Conservation (phyloP, 2,113 vertebrate species). For the Engystomops pustulosus region DNA sequence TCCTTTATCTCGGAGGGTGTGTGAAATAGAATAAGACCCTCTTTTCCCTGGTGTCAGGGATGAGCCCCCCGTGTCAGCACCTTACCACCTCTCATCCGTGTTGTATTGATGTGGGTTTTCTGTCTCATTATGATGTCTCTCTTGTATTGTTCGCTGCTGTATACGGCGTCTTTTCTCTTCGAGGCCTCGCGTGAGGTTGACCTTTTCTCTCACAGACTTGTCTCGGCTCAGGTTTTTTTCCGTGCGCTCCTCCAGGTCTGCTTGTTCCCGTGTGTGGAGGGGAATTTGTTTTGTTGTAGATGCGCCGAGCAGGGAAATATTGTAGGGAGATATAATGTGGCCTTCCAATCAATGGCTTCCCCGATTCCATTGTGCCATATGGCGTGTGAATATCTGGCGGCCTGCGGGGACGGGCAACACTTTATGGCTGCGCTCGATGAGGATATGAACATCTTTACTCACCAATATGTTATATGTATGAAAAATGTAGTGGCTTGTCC, state of each 20-base stretch:
- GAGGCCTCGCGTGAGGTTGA: slow-evolving; percentile 16
- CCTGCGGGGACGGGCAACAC: not conserved
- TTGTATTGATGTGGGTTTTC: slow-evolving; percentile 48
- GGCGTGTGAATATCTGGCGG: not conserved
- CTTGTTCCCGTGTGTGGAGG: not conserved
- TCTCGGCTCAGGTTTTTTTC: slow-evolving; percentile 18
- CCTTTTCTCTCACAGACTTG: slow-evolving; percentile 29
- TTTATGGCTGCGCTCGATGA: not conserved
- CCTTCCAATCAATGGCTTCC: not conserved
- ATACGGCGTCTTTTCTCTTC: slow-evolving; percentile 21
- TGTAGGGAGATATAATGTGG: not conserved
- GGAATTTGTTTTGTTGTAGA: slow-evolving; percentile 12
- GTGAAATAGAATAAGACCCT: not conserved
- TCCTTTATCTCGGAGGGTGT: no score
- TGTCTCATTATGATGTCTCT: slow-evolving; percentile 38
- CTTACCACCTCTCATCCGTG: slow-evolving; percentile 29
- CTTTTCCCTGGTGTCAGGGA: not conserved
- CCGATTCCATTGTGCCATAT: not conserved
- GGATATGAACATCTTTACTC: not conserved
- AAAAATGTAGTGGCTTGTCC: not conserved
- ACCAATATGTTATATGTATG: not conserved
- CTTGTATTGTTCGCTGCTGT: not conserved
- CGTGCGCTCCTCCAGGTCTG: not conserved
- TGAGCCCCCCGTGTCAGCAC: slow-evolving; percentile 8
- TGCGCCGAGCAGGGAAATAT: not conserved